Evolutionary conservation across 2,888 invertebrate genomes (phyloP).

Genomic region (Dendrolimus houi): DNA sequence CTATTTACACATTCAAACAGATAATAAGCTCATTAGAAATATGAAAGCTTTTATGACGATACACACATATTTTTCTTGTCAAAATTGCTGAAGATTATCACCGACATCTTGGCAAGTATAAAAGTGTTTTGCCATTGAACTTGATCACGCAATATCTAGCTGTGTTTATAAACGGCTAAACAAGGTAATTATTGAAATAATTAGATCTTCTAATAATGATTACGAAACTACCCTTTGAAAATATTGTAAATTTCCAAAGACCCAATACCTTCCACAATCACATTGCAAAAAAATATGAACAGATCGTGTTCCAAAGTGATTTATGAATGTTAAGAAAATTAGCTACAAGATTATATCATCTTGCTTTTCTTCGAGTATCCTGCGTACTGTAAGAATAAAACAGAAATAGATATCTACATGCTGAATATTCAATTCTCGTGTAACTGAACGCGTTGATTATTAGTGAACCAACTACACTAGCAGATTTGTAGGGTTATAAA

Average conservation of each 20-base stretch:
- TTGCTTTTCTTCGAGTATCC: no score
- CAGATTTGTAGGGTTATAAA: no score
- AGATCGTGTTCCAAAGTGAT: not conserved
- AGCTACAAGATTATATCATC: no score
- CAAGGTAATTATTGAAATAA: conserved; percentile 29
- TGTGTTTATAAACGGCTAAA: conserved; percentile 25
- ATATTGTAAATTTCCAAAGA: conserved; percentile 40
- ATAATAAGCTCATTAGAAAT: conserved; percentile 48
- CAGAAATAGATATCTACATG: no score
- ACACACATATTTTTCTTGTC: conserved; percentile 63
- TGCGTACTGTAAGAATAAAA: no score
- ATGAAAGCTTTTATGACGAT: conserved; percentile 44
- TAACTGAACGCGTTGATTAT: no score
- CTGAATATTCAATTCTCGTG: no score
- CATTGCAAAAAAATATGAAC: conserved; percentile 59
- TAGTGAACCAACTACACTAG: no score
- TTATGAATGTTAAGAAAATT: no score
- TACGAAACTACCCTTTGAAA: conserved; percentile 45
- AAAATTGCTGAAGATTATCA: conserved; percentile 65
- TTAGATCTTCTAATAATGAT: conserved; percentile 30
- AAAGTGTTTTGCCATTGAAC: conserved; percentile 37
- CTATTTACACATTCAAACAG: conserved; percentile 61
- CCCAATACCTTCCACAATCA: conserved; percentile 56
- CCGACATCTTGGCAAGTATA: conserved; percentile 68
- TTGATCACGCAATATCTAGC: conserved; percentile 19